A percentile compares a stretch with the other conserved stretches of the same genome.
Conservation (phyloP, 2,113 vertebrate species). For the Tympanuchus pallidicinctus region DNA sequence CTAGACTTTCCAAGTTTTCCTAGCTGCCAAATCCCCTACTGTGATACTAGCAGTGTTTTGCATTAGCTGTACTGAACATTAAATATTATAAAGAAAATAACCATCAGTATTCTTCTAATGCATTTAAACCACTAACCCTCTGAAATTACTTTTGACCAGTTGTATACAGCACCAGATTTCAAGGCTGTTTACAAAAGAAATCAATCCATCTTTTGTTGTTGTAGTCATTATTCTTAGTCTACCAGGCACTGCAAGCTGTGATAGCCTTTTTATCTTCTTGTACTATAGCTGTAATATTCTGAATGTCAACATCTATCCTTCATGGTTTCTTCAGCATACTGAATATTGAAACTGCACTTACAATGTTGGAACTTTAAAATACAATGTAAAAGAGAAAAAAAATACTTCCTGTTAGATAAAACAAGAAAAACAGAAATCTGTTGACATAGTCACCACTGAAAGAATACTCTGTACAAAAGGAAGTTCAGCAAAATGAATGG, state of each 20-base stretch:
- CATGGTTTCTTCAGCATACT: background rate
- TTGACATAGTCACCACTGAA: background rate
- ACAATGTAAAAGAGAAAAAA: background rate
- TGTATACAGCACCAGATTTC: background rate
- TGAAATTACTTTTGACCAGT: conserved; percentile 62
- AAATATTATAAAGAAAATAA: conserved; percentile 68
- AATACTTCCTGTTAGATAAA: conserved; percentile 2
- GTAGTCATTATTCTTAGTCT: background rate
- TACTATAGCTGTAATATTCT: background rate
- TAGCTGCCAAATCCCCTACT: conserved; percentile 52
- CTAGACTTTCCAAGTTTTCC: conserved; percentile 1
- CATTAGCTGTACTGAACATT: conserved; percentile 62
- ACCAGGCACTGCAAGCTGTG: background rate
- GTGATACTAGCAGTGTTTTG: conserved; percentile 61
- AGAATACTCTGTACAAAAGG: conserved; percentile 15
- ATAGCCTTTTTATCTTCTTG: conserved; percentile 33
- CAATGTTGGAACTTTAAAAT: background rate
- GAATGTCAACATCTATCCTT: background rate
- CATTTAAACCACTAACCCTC: conserved; percentile 21
- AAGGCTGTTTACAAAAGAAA: background rate
- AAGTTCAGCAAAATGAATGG: conserved; percentile 37
- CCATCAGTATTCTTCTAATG: conserved; percentile 29
- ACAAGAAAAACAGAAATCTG: conserved; percentile 20
- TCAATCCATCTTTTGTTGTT: background rate
- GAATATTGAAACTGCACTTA: background rate